Conservation (phyloP, 2,797 vertebrate genomes). For the Myripristis murdjan region DNA sequence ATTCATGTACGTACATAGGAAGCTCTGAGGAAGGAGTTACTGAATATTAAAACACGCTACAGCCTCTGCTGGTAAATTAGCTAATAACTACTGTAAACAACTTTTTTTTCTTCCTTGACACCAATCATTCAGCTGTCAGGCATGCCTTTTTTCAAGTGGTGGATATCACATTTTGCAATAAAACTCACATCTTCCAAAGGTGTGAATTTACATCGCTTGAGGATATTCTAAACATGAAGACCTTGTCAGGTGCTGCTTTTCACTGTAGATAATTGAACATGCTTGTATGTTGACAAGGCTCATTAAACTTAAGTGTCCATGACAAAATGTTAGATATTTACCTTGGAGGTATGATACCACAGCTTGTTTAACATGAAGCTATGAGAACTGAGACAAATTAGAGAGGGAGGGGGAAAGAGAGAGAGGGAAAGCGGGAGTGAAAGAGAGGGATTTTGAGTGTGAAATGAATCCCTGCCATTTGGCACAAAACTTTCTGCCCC, state of each 20-base stretch:
- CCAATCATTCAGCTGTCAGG: too few relatives aligned
- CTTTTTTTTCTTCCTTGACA: too few relatives aligned
- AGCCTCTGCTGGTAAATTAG: too few relatives aligned
- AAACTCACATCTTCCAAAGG: neutral
- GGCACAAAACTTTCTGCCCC: constrained; percentile 26
- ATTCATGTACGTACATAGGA: too few relatives aligned
- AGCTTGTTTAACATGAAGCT: constrained; percentile 9
- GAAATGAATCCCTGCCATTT: constrained; percentile 39
- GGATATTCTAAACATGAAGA: constrained; percentile 19
- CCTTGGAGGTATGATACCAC: constrained; percentile 7
- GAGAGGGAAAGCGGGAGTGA: neutral
- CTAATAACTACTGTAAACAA: too few relatives aligned
- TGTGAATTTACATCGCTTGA: constrained; percentile 15
- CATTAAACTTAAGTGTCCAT: neutral
- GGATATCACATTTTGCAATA: neutral
- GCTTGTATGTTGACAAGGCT: constrained; percentile 22
- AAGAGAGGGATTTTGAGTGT: constrained; percentile 5
- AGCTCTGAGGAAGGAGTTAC: too few relatives aligned
- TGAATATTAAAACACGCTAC: too few relatives aligned
- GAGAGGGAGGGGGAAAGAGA: neutral
- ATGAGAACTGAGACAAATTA: constrained; percentile 26
- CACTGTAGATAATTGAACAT: constrained; percentile 35
- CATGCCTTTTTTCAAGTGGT: too few relatives aligned
- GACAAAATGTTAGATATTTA: constrained; percentile 10
- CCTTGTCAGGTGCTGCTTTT: constrained; percentile 13